Percentiles rank a stretch among this genome's conserved stretches.
phyloP scores from a whole-genome alignment of 2,888 invertebrate species.

The Mechanitis messenoides region DNA sequence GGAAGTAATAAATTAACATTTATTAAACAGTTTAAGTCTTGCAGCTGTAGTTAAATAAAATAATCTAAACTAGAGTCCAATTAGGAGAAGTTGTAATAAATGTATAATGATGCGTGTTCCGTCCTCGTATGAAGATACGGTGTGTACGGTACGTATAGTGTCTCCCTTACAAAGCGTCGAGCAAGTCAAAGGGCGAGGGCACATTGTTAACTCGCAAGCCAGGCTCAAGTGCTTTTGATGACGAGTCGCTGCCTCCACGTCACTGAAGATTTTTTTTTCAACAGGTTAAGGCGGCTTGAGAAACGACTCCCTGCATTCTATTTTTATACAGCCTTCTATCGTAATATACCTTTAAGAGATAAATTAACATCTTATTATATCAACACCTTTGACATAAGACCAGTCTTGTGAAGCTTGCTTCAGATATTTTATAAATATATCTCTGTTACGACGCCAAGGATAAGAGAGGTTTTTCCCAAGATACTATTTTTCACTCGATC shows the following conservation, averaged over 20 bases:
- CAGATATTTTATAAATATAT: too few relatives aligned
- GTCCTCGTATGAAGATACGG: background rate
- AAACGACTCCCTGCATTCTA: conserved; percentile 21
- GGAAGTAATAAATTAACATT: too few relatives aligned
- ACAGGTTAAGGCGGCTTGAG: conserved; percentile 32
- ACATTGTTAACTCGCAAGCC: conserved; percentile 72
- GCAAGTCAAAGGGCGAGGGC: conserved; percentile 68
- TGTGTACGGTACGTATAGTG: background rate
- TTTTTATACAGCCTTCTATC: background rate
- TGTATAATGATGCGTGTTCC: conserved; percentile 3
- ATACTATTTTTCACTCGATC: conserved; percentile 71
- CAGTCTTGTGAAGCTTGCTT: too few relatives aligned
- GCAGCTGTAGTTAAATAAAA: background rate
- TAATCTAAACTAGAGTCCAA: background rate
- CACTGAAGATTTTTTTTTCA: conserved; percentile 30
- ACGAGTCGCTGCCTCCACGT: conserved; percentile 37
- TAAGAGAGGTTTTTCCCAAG: conserved; percentile 39
- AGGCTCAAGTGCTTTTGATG: conserved; percentile 67
- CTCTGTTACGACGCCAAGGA: too few relatives aligned
- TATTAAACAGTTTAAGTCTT: too few relatives aligned
- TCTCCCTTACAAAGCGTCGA: conserved; percentile 63
- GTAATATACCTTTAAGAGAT: background rate
- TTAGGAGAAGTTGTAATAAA: background rate
- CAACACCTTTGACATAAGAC: too few relatives aligned
- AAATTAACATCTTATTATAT: too few relatives aligned